phyloP scores from a whole-genome alignment of 1,140 invertebrate genomes.

The Bombyx mandarina region DNA sequence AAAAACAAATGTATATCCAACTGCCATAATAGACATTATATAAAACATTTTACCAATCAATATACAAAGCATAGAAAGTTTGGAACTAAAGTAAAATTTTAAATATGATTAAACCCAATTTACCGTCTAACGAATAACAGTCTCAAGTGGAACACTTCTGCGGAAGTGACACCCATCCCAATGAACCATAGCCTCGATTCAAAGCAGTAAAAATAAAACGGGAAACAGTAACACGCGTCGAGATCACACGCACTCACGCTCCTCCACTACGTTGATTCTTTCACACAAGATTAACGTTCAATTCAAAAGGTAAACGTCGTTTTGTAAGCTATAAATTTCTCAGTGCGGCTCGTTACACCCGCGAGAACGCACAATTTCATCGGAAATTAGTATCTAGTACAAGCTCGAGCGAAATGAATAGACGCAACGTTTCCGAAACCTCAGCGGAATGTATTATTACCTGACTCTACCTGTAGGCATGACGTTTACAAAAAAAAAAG shows the following conservation, averaged over 20 bases:
- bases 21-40: too few species aligned
- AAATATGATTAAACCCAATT: too few species aligned
- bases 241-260: conserved; percentile 30
- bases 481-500: conserved; percentile 1
- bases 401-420: conserved; percentile 24
- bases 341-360: conserved; percentile 54
- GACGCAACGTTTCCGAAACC: conserved; percentile 16
- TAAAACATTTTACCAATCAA: too few species aligned
- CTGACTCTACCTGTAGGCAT: conserved; percentile 1
- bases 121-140: too few species aligned
- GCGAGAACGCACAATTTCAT: conserved; percentile 62
- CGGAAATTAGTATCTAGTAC: conserved; percentile 52
- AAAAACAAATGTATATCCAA: too few species aligned
- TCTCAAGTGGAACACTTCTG: too few species aligned
- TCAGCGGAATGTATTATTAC: conserved; percentile 15
- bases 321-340: conserved; percentile 64
- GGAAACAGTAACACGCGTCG: conserved; percentile 14
- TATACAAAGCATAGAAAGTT: too few species aligned
- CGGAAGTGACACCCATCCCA: neutral
- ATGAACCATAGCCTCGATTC: conserved; percentile 3
- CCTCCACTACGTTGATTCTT: conserved; percentile 34
- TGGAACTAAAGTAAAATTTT: too few species aligned
- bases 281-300: conserved; percentile 68
- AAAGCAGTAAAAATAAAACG: conserved; percentile 5
- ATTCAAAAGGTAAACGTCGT: conserved; percentile 64